Conservation (phyloP, 2,113 vertebrate genomes). For the Corvus hawaiiensis region DNA sequence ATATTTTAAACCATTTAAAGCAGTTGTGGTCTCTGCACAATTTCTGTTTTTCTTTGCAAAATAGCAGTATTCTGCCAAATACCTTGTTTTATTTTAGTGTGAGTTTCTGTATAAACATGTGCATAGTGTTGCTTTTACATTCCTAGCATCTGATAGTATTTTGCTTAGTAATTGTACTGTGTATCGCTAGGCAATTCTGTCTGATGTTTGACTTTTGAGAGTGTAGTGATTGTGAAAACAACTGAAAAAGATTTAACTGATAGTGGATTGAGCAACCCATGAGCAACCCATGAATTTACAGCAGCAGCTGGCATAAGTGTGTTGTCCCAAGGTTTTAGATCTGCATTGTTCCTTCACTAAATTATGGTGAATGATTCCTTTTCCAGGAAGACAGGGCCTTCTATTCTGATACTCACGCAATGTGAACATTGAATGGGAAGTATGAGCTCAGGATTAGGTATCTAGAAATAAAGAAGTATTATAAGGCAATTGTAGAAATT, state of each 20-base stretch:
- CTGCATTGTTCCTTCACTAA: background rate
- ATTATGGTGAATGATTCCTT: background rate
- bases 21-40: background rate
- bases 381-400: background rate
- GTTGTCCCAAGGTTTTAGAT: background rate
- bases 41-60: background rate
- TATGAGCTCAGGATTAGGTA: background rate
- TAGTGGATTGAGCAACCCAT: background rate
- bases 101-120: background rate
- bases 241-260: background rate
- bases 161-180: background rate
- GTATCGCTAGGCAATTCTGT: background rate
- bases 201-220: background rate
- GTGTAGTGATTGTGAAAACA: background rate
- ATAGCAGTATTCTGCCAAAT: background rate
- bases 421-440: background rate
- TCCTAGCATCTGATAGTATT: constrained; percentile 6
- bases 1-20: background rate
- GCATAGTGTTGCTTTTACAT: background rate
- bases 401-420: background rate
- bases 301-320: background rate
- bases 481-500: background rate
- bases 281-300: background rate
- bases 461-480: background rate
- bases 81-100: background rate